A percentile compares a stretch with the other conserved stretches of the same genome.
phyloP scores from a whole-genome alignment of 2,888 invertebrate species.

The Hydrotaea diabolus region DNA sequence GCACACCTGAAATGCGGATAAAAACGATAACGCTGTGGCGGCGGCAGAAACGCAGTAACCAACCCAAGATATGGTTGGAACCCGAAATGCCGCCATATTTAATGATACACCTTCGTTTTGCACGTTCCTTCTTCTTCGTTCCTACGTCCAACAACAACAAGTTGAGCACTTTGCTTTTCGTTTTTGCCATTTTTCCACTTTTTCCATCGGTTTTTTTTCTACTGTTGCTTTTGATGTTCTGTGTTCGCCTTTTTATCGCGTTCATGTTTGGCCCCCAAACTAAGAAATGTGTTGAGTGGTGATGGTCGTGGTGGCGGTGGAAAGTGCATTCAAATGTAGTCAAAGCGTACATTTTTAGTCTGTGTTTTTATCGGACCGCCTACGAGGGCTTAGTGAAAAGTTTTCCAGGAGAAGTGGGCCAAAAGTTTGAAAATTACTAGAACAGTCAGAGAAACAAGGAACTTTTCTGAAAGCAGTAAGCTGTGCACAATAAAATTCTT shows the following conservation, averaged over 20 bases:
- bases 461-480: too few relatives aligned
- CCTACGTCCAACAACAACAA: not conserved
- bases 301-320: not conserved
- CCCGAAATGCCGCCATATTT: conserved; percentile 72
- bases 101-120: conserved; percentile 71
- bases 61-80: conserved; percentile 42
- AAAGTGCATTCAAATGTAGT: not conserved
- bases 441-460: too few relatives aligned
- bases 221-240: not conserved
- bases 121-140: not conserved
- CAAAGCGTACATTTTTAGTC: not conserved
- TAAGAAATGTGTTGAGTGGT: not conserved
- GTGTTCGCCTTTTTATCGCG: not conserved
- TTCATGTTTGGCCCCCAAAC: conserved; percentile 16
- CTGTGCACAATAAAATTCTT: too few relatives aligned
- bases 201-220: not conserved
- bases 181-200: conserved; percentile 14
- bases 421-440: too few relatives aligned
- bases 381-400: not conserved
- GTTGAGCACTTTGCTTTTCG: conserved; percentile 27
- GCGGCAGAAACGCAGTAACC: conserved; percentile 38
- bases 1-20: not conserved
- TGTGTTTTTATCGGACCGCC: not conserved
- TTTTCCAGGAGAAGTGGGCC: not conserved
- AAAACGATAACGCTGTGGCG: not conserved